Evolutionary conservation across 2,113 vertebrate species (phyloP).

Genomic region (Marmota flaviventris): DNA sequence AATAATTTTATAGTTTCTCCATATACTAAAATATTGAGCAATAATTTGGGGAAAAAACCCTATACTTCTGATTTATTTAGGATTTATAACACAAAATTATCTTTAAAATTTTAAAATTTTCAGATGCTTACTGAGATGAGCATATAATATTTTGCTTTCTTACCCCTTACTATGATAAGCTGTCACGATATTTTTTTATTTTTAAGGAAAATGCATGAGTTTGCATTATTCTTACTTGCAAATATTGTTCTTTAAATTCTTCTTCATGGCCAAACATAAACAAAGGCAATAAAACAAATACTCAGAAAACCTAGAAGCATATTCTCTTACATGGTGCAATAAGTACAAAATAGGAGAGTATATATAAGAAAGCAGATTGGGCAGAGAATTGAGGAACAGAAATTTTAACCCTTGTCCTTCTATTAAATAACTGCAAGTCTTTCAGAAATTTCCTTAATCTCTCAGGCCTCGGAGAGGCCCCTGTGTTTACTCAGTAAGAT

Average conservation of each 20-base stretch:
- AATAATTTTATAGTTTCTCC: slow-evolving; percentile 8
- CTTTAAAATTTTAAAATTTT: background rate
- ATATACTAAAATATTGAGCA: background rate
- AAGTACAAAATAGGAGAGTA: background rate
- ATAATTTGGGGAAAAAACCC: background rate
- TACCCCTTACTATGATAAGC: background rate
- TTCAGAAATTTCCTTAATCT: background rate
- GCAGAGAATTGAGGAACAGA: background rate
- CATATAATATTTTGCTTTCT: background rate
- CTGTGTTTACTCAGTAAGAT: background rate
- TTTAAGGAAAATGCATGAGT: background rate
- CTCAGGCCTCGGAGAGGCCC: background rate
- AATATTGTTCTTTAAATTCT: background rate
- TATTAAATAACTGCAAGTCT: background rate
- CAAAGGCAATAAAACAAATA: background rate
- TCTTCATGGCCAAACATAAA: background rate
- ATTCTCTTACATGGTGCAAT: background rate
- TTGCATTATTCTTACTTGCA: background rate
- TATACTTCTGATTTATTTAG: background rate
- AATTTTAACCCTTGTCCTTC: background rate
- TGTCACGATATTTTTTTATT: background rate
- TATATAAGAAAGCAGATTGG: background rate
- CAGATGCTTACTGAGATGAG: background rate
- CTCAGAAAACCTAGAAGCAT: background rate
- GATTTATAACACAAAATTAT: background rate